Evolutionary conservation across 37 sponge, comb jelly and placozoan genomes (phyloP), one percentile per base, ranked within the genome.

Genomic region (Mnemiopsis leidyi): DNA sequence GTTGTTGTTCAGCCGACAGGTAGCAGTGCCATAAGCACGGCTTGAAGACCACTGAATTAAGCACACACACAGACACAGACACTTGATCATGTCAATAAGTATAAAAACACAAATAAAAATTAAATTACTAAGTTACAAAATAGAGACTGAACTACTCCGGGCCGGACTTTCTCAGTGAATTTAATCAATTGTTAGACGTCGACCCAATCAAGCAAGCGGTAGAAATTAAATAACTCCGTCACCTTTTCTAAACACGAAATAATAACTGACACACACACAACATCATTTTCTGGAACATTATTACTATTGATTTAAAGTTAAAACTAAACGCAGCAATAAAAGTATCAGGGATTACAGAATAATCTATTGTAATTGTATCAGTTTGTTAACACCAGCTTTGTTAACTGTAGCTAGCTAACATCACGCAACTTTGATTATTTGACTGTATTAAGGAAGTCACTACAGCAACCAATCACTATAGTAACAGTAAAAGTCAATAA

Each of bases 71-170:
- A 77, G 79, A 33, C 90, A 85, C 90, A 39, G 90, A 85, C 90
- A 85, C 90, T 23, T 28, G 32, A 85, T 85, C 61, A 85, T 85
- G 90, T 85, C 90, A 85, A 85, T 85, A 85, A 85, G 90, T 85
- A 85, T 85, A 85, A 85, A 85, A 85, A 85, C 90, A 85, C 90
- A 85, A 85, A 85, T 85, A 85, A 85, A 85, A 85, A 85, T 85
- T 85, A 85, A 85, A 77, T 77, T 77, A 77, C 79, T 77, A 77
- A 77, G 79, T 77, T 77, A 77, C 79, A 77, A 77, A 77, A 34
- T 77, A 77, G 34, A 69, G 73, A 77, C 32, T 77, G 79, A 77
- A 77, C n/a, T n/a, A n/a, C n/a, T n/a, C n/a, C n/a, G n/a, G n/a
- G n/a, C n/a, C n/a, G n/a, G n/a, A n/a, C n/a, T n/a, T n/a, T n/a